Base-by-base conservation (phyloP, 2,113 vertebrate species). In the Eulemur rufifrons region DNA sequence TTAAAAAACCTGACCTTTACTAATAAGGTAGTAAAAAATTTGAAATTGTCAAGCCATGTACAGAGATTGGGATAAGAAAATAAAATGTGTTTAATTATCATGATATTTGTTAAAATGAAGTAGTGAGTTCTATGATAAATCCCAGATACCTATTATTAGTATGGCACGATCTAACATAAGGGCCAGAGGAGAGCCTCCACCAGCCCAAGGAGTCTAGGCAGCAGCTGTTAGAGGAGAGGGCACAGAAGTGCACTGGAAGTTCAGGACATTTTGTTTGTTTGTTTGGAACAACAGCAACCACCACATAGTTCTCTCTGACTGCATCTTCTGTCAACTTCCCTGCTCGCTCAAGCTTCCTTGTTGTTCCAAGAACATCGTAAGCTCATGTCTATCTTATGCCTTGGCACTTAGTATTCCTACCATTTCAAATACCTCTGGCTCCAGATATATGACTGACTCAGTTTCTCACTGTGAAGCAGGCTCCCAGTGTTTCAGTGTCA, bases 51-150 rank as follows among this genome's bases (percentile, higher is more conserved):
- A 91, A 87, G 45, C 4, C 52, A 66, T n/a, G 39, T 6, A 61
- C n/a, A 88, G 23, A 71, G 21, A 87, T 50, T 93, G 37, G 45
- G 91, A 90, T 66, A 93, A 78, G 54, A 87, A 91, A 93, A 64
- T 74, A 80, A 73, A 95, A 78, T 93, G 45, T 95, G 32, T 78
- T 95, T 84, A 78, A 93, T 77, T 87, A 91, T 27, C 52, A 52
- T 32, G 54, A 10, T 78, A 73, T 74, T 84, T 95, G n/a, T 52
- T 84, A 32, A 91, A 68, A 85, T 84, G 23, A 91, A 56, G 69
- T 42, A 25, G 12, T 56, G 47, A 78, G 15, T 80, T 74, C 15
- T 91, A 29, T 84, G 39, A 88, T 52, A 74, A 84, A 87, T 17
- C 12, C 15, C 27, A 66, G 52, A 42, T 20, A 45, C 6, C 68